phyloP scores from a whole-genome alignment of 2,797 vertebrate species.

The Dipus sagitta region DNA sequence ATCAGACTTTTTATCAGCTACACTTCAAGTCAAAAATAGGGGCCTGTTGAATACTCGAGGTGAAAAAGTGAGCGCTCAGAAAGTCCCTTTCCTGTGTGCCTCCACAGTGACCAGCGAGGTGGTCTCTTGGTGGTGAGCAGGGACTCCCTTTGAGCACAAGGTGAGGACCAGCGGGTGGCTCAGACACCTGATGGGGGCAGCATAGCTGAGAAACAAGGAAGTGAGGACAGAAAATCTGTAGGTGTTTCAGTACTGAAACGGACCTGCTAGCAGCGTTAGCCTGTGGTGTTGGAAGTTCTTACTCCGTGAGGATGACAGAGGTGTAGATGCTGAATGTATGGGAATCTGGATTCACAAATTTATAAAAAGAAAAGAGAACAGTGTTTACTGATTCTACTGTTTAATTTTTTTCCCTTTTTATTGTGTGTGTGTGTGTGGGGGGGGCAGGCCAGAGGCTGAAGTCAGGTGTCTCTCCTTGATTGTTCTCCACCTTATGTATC shows the following conservation, averaged over 20 bases:
- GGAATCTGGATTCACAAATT: no score
- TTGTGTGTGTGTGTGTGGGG: no score
- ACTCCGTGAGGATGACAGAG: background rate
- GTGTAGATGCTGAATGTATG: no score
- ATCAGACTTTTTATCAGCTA: background rate
- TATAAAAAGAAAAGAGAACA: no score
- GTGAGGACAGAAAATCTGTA: background rate
- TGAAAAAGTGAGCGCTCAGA: background rate
- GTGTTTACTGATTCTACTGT: background rate
- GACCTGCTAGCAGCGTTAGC: no score
- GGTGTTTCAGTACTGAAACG: background rate
- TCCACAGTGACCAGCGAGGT: background rate
- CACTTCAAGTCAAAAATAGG: background rate
- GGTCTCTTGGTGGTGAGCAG: background rate
- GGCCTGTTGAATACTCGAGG: background rate
- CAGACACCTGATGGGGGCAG: background rate
- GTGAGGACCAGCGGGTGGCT: rapidly evolving
- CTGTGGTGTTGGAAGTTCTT: no score
- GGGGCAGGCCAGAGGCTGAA: no score
- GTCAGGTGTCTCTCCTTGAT: no score
- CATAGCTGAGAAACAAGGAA: background rate
- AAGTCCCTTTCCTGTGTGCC: no score
- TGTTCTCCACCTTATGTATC: no score
- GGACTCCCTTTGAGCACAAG: no score
- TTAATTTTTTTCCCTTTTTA: background rate